Conservation (phyloP, 2,113 vertebrate species). For the Psilopsiagon aymara region DNA sequence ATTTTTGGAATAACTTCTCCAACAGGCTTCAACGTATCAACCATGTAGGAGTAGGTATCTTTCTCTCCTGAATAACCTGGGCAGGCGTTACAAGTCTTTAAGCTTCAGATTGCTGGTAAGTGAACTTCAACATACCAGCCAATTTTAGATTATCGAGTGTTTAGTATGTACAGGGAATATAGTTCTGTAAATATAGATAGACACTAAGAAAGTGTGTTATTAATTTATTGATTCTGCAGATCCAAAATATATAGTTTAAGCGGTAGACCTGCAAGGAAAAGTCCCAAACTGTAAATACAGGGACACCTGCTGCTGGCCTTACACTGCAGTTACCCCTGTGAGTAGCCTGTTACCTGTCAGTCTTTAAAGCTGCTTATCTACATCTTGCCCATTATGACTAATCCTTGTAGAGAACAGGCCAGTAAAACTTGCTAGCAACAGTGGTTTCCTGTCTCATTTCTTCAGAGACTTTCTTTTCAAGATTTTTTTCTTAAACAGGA, state of each 20-base stretch:
- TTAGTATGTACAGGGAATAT: neutral
- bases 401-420: neutral
- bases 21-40: neutral
- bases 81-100: neutral
- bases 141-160: neutral
- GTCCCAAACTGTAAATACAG: neutral
- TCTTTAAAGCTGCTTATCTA: neutral
- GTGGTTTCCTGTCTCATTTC: slow-evolving; percentile 40
- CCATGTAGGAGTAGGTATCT: neutral
- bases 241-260: neutral
- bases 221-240: neutral
- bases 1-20: neutral
- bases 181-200: neutral
- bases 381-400: neutral
- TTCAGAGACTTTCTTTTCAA: slow-evolving; percentile 55
- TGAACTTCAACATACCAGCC: neutral
- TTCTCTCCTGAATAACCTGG: neutral
- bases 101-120: neutral
- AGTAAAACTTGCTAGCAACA: neutral
- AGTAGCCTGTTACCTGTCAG: neutral
- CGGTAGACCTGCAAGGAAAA: neutral
- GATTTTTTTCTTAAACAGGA: slow-evolving; percentile 69
- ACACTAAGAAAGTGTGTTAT: neutral
- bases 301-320: neutral
- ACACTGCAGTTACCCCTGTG: neutral